Base-by-base conservation (phyloP, 1,140 invertebrate species). In the Meloidogyne chitwoodi region DNA sequence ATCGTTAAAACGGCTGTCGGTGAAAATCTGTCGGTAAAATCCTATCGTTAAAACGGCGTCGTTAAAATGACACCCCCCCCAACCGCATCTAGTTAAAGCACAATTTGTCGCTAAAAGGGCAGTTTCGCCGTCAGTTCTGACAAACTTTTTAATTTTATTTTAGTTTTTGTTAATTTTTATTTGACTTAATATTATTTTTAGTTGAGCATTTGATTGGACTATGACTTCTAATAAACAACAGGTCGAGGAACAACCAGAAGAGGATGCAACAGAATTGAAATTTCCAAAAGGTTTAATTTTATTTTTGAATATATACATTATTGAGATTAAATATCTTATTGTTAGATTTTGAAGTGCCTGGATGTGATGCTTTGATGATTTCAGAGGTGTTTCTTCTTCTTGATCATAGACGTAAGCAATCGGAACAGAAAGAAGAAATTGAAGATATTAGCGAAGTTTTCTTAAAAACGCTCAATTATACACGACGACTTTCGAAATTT, bases 311-410 rank as follows among this genome's bases (percentile, higher is more conserved):
- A 64, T 56, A 69, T 61, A 73, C 63, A 24, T 69, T 44, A n/a
- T 70, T 70, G 1, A 61, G 10, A 6, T 26, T 24, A 71, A 27
- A 19, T 29, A 61, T 61, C 12, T 10, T 61, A 56, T 75, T 75
- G 81, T 75, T 79, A 83, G 82, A 86, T 64, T 87, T 86, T 65
- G 81, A 87, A 64, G 68, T 72, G 14, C n/a, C 71, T 16, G 76
- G 74, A 4, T 86, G 85, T 66, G 96, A 99, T 89, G 98, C 96
- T 0, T 88, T 99, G 41, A 88, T 99, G 73, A 96, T 98, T 87
- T 98, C 95, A 14, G 97, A 99, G 91, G 97, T 99, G 0, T 93
- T 95, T 84, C 95, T 99, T 93, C 89, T 99, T 75, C 88, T 99
- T 77, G 94, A 99, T 85, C 95, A 99, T 89, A 91, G 96, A 68